phyloP scores from a whole-genome alignment of 2,113 vertebrate genomes.

The Zonotrichia leucophrys region DNA sequence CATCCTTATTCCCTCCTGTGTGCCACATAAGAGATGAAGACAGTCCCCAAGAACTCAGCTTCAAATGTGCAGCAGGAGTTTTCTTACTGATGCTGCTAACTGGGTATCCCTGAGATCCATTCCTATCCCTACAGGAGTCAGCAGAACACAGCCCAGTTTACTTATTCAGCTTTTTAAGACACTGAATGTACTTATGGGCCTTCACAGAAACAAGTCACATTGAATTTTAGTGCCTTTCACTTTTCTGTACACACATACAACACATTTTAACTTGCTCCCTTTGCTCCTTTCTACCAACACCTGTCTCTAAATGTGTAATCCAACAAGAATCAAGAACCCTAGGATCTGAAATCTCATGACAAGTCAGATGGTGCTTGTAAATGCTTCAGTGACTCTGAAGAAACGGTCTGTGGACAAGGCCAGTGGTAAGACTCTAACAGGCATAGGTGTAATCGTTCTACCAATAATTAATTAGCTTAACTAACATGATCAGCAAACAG shows the following conservation, averaged over 20 bases:
- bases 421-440: background rate
- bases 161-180: background rate
- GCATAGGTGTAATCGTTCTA: background rate
- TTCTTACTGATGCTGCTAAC: background rate
- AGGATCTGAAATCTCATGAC: background rate
- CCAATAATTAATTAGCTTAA: background rate
- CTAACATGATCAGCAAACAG: background rate
- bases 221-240: background rate
- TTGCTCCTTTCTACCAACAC: background rate
- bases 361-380: background rate
- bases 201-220: background rate
- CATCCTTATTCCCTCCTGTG: background rate
- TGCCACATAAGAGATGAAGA: background rate
- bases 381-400: background rate
- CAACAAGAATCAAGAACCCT: background rate
- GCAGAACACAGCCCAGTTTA: background rate
- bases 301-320: background rate
- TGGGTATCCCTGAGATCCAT: background rate
- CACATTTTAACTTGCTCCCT: background rate
- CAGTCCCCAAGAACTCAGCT: background rate
- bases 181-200: background rate
- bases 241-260: background rate
- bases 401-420: accelerated
- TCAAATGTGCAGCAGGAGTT: background rate
- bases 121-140: background rate